Conservation (phyloP, 2,888 invertebrate genomes). For the Cerastis leucographa region DNA sequence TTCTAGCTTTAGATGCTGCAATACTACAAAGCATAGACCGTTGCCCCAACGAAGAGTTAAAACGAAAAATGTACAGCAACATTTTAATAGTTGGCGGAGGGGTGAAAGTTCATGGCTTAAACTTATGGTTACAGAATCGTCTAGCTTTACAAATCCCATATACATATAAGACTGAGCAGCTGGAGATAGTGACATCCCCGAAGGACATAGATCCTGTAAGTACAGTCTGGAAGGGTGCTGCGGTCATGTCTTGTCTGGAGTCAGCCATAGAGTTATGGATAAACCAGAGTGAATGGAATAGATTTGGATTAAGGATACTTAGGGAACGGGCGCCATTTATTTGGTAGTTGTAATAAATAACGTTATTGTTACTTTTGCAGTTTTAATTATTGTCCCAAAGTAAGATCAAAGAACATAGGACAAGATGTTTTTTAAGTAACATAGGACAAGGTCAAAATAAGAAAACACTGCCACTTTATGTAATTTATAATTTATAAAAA, state of each 20-base stretch:
- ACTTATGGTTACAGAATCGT: constrained; percentile 96
- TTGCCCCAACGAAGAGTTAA: constrained; percentile 96
- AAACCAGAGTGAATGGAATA: constrained; percentile 95
- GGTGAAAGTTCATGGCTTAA: constrained; percentile 95
- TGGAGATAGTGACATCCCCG: constrained; percentile 97
- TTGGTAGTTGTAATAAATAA: constrained; percentile 90
- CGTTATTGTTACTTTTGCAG: background rate
- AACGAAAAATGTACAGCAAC: constrained; percentile 98
- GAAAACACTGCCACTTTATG: constrained; percentile 25
- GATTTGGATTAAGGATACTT: constrained; percentile 95
- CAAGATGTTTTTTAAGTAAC: no score
- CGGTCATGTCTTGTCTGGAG: constrained; percentile 97
- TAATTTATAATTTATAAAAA: constrained; percentile 56
- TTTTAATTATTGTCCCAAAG: constrained; percentile 24
- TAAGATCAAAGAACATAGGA: background rate
- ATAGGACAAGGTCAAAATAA: background rate
- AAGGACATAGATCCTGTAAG: constrained; percentile 98
- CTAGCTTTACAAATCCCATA: constrained; percentile 96
- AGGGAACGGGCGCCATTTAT: constrained; percentile 98
- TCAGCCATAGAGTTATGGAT: constrained; percentile 98
- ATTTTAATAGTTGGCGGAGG: constrained; percentile 98
- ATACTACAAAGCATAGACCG: constrained; percentile 97
- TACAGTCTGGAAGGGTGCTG: constrained; percentile 98
- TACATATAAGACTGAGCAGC: constrained; percentile 94
- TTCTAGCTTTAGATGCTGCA: constrained; percentile 97